Conservation (phyloP, 2,113 vertebrate genomes). For the Sinocyclocheilus grahami region DNA sequence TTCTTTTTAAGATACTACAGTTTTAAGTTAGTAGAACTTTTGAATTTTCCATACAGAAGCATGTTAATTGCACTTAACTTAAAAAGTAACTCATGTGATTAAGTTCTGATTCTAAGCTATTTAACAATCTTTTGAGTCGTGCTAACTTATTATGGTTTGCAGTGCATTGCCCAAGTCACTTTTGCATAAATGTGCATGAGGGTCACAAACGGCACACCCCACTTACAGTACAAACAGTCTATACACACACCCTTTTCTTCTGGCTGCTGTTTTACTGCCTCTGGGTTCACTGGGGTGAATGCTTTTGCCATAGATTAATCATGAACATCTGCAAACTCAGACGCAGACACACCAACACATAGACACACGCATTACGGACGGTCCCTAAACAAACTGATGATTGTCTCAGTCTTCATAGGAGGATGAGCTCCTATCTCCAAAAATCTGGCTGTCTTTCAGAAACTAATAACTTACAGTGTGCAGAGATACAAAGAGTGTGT, state of each 20-base stretch:
- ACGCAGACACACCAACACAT: constrained; percentile 16
- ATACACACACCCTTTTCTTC: neutral
- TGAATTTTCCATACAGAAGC: neutral
- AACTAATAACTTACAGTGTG: constrained; percentile 43
- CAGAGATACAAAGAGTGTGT: neutral
- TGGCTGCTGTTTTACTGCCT: constrained; percentile 13
- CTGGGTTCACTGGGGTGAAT: constrained; percentile 25
- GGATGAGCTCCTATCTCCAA: constrained; percentile 33
- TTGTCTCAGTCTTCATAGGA: constrained; percentile 33
- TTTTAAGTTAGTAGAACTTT: neutral
- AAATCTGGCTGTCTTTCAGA: constrained; percentile 20
- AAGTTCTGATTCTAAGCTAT: too few relatives aligned
- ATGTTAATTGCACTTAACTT: neutral
- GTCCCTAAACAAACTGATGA: constrained; percentile 33
- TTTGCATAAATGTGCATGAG: neutral
- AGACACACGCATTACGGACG: constrained; percentile 11
- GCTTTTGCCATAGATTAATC: constrained; percentile 13
- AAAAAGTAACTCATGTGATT: neutral
- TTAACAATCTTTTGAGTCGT: too few relatives aligned
- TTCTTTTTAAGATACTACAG: neutral
- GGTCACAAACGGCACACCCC: neutral
- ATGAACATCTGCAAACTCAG: constrained; percentile 15
- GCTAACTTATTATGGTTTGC: too few relatives aligned
- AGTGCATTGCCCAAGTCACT: neutral
- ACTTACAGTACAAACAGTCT: neutral